Base-by-base conservation (phyloP, 1,140 invertebrate genomes). In the Caenorhabditis brenneri region DNA sequence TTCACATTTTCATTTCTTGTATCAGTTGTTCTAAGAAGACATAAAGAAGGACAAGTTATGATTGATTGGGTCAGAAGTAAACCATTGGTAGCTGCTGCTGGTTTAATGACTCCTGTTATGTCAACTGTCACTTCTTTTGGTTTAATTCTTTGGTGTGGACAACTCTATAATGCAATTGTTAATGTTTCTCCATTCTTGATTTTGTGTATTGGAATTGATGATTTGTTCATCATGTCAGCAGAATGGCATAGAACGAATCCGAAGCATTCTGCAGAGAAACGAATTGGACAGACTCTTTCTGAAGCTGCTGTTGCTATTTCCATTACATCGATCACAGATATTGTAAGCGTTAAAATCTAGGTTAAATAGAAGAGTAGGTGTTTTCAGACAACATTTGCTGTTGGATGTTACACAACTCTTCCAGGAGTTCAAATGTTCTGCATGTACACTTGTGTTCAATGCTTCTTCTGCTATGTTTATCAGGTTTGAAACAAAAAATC, bases 111-210 rank as follows among this genome's bases (percentile, higher is more conserved):
- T 2, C 95, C 96, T 0, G 94, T 94, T 0, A 94, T 97, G 93
- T 96, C 95, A 7, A 96, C 96, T 0, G 91, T 94, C 0, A 94
- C 95, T 2, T 95, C 95, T 0, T 97, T 98, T 88, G 96, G 97
- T 51, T 92, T 96, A 51, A 94, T 96, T 85, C 95, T 96, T 91
- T 97, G 97, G 91, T 92, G 94, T 78, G 96, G 95, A 9, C 93
- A 96, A 53, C 94, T 95, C 83, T 97, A 97, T 91, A 97, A 97
- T 87, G 95, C 95, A 22, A 96, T 98, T 84, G 97, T 97, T 91
- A 93, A 97, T 69, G 95, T 96, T 0, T 96, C 96, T 2, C 96
- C 96, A 7, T 97, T 97, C 89, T 93, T 98, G 51, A 96, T 97
- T 94, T 94, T 97, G 83, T 96, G 91, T 85, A 91, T 93, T 82